phyloP scores from a whole-genome alignment of 1,140 invertebrate genomes.

The Diploscapter pachys region DNA sequence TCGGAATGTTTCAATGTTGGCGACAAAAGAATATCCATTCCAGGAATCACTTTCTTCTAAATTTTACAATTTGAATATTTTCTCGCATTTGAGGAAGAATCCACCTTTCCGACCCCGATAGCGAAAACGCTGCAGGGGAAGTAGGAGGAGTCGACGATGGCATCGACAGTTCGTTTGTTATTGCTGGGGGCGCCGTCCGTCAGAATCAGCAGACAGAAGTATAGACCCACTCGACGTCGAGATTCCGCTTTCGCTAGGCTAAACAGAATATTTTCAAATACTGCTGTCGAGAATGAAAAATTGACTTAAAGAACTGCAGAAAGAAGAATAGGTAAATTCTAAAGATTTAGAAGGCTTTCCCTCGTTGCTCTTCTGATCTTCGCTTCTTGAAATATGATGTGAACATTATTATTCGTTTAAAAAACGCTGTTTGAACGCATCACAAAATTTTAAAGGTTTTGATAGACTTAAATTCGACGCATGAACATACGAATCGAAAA shows the following conservation, averaged over 20 bases:
- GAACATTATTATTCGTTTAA: too few species aligned
- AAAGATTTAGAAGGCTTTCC: not conserved
- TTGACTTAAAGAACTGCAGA: not conserved
- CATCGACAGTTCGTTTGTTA: conserved; percentile 13
- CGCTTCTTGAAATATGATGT: too few species aligned
- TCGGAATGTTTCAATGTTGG: conserved; percentile 7
- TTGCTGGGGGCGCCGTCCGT: conserved; percentile 25
- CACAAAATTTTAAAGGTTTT: too few species aligned
- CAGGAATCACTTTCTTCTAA: conserved; percentile 1
- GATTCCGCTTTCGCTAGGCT: conserved; percentile 34
- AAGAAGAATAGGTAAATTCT: not conserved
- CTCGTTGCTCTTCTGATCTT: too few species aligned
- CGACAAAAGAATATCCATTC: not conserved
- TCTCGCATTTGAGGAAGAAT: not conserved
- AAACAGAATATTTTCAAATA: not conserved
- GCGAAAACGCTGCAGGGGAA: conserved; percentile 23
- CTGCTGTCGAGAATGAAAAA: not conserved
- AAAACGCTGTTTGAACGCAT: too few species aligned
- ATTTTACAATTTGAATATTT: not conserved
- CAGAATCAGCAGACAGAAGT: conserved; percentile 25
- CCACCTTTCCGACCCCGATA: conserved; percentile 20
- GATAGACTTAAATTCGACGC: too few species aligned
- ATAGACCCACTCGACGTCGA: conserved; percentile 14
- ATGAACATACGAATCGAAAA: too few species aligned
- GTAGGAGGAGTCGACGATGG: conserved; percentile 27